These are phyloP conservation scores for Caenorhabditis japonica DNA, from an alignment of 2,888 invertebrate genomes.

Conservation along the genomic window DNA sequence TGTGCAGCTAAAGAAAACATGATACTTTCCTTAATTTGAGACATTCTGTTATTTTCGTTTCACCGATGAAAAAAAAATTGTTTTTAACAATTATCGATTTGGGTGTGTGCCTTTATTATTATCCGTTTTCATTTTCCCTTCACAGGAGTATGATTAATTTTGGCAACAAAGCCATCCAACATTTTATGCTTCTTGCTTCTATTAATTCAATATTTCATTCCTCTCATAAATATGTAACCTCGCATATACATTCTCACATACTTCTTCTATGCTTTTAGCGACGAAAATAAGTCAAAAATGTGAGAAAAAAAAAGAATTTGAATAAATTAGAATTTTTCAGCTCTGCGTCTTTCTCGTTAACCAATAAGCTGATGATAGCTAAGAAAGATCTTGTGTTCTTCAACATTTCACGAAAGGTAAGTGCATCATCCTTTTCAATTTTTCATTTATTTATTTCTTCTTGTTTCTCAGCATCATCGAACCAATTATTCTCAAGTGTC, in stretches of 20 bases:
- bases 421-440: constrained; percentile 15
- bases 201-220: constrained; percentile 2
- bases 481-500: constrained; percentile 44
- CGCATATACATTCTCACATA: too few species aligned
- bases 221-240: constrained; percentile 3
- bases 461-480: too few species aligned
- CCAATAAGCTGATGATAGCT: constrained; percentile 11
- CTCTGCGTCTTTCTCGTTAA: not conserved
- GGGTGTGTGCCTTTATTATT: too few species aligned
- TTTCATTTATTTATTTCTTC: too few species aligned
- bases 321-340: constrained; percentile 10
- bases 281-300: not conserved
- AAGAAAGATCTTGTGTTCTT: constrained; percentile 35
- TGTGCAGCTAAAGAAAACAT: constrained; percentile 27
- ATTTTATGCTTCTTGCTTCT: not conserved
- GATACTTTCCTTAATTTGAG: constrained; percentile 27
- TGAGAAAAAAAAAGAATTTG: not conserved
- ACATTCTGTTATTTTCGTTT: constrained; percentile 8
- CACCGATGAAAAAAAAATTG: not conserved
- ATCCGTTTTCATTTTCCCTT: not conserved
- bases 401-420: constrained; percentile 40
- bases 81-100: too few species aligned
- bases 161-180: not conserved
- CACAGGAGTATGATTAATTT: not conserved
- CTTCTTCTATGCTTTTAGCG: too few species aligned